Percentiles rank a stretch among this genome's conserved stretches.
Evolutionary conservation across 2,113 vertebrate genomes (phyloP).

Genomic region (Neolamprologus devosi): DNA sequence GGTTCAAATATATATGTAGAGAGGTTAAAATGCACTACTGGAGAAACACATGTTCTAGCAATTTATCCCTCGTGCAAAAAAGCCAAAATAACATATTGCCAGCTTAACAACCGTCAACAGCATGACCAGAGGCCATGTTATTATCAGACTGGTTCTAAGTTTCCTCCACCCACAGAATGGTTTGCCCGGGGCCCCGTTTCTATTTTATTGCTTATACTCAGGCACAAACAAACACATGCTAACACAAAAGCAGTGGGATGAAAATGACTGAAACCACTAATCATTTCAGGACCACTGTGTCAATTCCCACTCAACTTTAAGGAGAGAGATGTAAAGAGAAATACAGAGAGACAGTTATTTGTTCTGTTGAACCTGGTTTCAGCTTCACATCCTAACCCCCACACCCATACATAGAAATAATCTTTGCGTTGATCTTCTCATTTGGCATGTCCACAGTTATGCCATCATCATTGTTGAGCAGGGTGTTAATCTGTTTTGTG

Average conservation of each 20-base stretch:
- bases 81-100: slow-evolving; percentile 36
- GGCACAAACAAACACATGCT: slow-evolving; percentile 36
- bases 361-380: background rate
- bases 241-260: slow-evolving; percentile 33
- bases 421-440: background rate
- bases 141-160: slow-evolving; percentile 40
- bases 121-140: slow-evolving; percentile 34
- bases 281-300: slow-evolving; percentile 47
- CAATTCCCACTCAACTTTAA: slow-evolving; percentile 10
- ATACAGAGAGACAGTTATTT: background rate
- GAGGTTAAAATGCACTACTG: background rate
- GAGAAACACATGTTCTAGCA: slow-evolving; percentile 14
- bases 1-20: background rate
- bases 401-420: background rate
- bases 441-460: background rate
- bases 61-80: slow-evolving; percentile 21
- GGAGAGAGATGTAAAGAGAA: background rate
- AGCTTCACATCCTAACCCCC: background rate
- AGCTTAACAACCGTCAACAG: slow-evolving; percentile 52
- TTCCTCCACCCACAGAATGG: slow-evolving; percentile 43
- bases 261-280: slow-evolving; percentile 47
- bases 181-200: slow-evolving; percentile 20
- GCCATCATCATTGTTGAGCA: background rate
- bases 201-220: slow-evolving; percentile 37
- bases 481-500: slow-evolving; percentile 7